Conservation (phyloP, 2,113 vertebrate species). For the Calonectris borealis region DNA sequence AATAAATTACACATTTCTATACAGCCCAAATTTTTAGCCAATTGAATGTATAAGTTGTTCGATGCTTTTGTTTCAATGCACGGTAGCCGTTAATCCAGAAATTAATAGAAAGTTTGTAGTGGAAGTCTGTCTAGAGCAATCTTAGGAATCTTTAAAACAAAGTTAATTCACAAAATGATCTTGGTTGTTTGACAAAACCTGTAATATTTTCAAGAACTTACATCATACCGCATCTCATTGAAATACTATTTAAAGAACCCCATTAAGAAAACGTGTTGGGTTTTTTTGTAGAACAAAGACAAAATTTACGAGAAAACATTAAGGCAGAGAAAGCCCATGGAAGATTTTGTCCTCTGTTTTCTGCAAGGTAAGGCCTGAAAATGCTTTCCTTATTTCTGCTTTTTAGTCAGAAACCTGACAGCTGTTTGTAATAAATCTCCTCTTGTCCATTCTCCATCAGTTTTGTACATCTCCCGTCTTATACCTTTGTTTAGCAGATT, state of each 20-base stretch:
- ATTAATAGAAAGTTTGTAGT: background rate
- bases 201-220: background rate
- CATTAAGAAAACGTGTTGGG: background rate
- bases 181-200: background rate
- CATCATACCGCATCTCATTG: background rate
- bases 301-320: background rate
- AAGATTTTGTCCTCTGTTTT: background rate
- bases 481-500: background rate
- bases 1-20: background rate
- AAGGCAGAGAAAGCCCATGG: background rate
- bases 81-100: background rate
- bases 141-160: background rate
- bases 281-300: background rate
- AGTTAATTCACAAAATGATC: background rate
- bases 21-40: background rate
- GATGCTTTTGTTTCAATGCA: background rate
- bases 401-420: background rate
- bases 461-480: background rate
- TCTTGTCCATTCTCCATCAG: background rate
- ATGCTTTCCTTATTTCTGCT: background rate
- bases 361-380: background rate
- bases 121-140: background rate
- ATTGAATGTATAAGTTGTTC: background rate
- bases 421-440: background rate
- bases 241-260: background rate